Evolutionary conservation across 2,888 invertebrate species (phyloP).

Genomic region (Lepidonotus clava): DNA sequence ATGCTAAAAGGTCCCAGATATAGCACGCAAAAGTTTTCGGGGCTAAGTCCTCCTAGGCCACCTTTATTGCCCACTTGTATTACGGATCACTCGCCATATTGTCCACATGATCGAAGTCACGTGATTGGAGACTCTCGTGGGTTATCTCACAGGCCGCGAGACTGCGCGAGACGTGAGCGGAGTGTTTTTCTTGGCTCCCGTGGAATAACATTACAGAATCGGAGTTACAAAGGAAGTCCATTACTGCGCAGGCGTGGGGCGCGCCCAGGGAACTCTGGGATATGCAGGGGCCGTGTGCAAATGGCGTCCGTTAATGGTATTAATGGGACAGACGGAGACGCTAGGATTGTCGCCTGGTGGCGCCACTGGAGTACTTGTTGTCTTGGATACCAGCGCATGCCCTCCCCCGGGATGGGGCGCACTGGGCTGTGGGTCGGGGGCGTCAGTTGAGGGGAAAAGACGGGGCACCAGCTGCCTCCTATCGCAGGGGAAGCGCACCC

Average conservation of each 20-base stretch:
- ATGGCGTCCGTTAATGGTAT: constrained; percentile 7
- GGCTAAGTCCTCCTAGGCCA: not conserved
- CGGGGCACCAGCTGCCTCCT: no score
- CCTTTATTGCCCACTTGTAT: not conserved
- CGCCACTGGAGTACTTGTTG: not conserved
- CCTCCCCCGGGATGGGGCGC: not conserved
- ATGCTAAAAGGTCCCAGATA: no score
- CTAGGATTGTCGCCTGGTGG: not conserved
- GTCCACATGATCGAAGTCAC: not conserved
- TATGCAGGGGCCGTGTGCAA: not conserved
- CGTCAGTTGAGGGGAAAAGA: no score
- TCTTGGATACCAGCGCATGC: not conserved
- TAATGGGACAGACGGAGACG: not conserved
- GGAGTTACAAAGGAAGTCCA: constrained; percentile 7
- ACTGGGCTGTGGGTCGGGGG: not conserved
- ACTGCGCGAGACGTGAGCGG: not conserved
- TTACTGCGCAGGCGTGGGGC: not conserved
- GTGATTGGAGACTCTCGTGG: not conserved
- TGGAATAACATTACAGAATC: not conserved
- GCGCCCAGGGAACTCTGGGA: not conserved
- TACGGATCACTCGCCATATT: not conserved
- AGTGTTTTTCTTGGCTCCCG: constrained; percentile 1
- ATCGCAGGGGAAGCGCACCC: no score
- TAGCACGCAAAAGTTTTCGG: no score
- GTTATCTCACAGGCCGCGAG: not conserved